Base-by-base conservation (phyloP, 2,113 vertebrate species). In the Raja brachyura region DNA sequence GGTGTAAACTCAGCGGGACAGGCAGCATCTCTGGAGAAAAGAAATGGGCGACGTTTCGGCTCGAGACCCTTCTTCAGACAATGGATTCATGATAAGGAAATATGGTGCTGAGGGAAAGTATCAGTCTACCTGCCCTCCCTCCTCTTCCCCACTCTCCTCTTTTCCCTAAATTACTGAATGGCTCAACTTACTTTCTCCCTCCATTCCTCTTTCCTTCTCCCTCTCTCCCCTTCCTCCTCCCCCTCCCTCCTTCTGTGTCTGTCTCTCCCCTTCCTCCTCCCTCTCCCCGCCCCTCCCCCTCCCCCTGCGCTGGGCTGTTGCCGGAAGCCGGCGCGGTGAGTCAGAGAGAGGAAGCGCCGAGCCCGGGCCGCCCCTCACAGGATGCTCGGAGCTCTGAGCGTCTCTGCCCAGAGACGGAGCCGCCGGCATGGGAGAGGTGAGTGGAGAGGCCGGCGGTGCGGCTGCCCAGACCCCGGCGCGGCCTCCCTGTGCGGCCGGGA, bases 331-430 rank as follows among this genome's bases (percentile, higher is more conserved):
- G 74, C 75, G 13, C 39, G 20, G 39, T 81, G 78, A 81, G 25
- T 61, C 83, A 63, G 22, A n/a, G 83, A 25, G 83, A 88, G 59
- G 59, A 59, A 88, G 56, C 94, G 76, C 94, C 93, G 94, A 93
- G 93, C 93, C 70, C 86, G 93, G 93, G 93, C 94, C 95, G 94
- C 94, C 95, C 93, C 93, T 93, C 93, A 66, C 94, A 93, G 94
- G 95, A 95, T 94, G 95, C 95, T 95, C 94, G 95, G 94, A 93
- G 93, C 93, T 93, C 93, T 77, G 93, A 68, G 11, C 66, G 66
- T 68, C 66, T 86, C 93, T 0, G 93, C 94, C 90, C 10, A 93
- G 93, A 14, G 0, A 93, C 94, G 48, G 94, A 94, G 94, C 94
- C 93, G 94, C 94, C 7, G 39, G 75, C n/a, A 0, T 93, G 14